Conservation (phyloP, 2,797 vertebrate species). For the Sus cebifrons region DNA sequence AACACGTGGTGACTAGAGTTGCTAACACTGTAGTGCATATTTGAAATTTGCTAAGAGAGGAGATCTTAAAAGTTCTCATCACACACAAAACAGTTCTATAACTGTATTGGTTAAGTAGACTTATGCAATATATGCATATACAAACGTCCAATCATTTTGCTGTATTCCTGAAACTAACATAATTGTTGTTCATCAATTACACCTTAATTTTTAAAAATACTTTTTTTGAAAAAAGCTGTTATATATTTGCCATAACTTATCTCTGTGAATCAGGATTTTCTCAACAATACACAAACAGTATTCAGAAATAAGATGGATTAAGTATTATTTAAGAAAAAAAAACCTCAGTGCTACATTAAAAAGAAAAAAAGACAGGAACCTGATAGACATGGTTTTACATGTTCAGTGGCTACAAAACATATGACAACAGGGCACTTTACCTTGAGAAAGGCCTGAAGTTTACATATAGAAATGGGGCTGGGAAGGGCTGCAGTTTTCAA, state of each 20-base stretch:
- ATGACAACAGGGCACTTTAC: neutral
- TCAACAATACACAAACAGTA: neutral
- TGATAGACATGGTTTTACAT: neutral
- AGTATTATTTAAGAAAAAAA: neutral
- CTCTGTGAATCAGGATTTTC: conserved; percentile 51
- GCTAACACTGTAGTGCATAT: neutral
- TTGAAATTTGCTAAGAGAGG: neutral
- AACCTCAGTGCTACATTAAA: neutral
- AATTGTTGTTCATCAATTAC: neutral
- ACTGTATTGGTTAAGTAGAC: neutral
- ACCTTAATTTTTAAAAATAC: neutral
- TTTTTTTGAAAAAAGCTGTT: neutral
- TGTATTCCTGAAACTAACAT: neutral
- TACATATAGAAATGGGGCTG: neutral
- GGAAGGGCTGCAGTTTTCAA: neutral
- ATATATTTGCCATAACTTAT: conserved; percentile 18
- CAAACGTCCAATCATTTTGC: neutral
- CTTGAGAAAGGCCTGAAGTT: neutral
- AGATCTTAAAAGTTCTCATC: neutral
- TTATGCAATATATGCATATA: neutral
- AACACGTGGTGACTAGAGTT: neutral
- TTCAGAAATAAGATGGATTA: conserved; percentile 16
- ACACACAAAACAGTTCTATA: neutral
- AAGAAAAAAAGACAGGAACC: conserved; percentile 7
- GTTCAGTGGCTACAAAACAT: neutral